These are phyloP conservation scores for Aplochiton taeniatus DNA, from an alignment of 2,797 vertebrate species.

Conservation along the genomic window DNA sequence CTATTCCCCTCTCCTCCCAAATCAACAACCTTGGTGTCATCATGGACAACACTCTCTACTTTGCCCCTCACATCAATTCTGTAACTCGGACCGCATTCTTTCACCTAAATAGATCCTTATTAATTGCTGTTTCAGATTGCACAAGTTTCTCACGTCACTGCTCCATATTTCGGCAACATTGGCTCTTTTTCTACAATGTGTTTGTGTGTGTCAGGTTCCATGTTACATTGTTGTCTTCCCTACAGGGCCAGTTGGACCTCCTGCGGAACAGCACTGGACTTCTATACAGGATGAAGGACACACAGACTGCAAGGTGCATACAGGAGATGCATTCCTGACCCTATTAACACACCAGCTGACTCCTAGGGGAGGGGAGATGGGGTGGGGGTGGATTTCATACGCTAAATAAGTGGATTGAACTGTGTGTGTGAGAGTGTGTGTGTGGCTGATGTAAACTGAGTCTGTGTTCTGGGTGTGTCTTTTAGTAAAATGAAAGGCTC, in stretches of 20 bases:
- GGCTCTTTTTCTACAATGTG: not conserved
- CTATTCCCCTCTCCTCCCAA: too few relatives aligned
- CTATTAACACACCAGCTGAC: not conserved
- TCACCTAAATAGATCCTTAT: too few relatives aligned
- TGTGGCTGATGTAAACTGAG: not conserved
- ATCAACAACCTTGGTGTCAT: too few relatives aligned
- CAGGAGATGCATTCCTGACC: not conserved
- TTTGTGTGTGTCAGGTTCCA: not conserved
- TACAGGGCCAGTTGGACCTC: conserved; percentile 92
- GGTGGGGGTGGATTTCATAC: too few relatives aligned
- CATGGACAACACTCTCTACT: too few relatives aligned
- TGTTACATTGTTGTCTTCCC: not conserved
- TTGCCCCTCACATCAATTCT: too few relatives aligned
- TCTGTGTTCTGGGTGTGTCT: conserved; percentile 15
- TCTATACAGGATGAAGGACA: conserved; percentile 91
- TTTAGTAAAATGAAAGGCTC: conserved; percentile 97
- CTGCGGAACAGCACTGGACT: conserved; percentile 90
- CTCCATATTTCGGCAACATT: not conserved
- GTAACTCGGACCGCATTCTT: too few relatives aligned
- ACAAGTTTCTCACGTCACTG: too few relatives aligned
- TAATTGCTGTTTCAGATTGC: too few relatives aligned
- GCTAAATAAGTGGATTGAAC: not conserved
- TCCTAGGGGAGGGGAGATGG: too few relatives aligned
- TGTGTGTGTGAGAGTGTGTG: not conserved
- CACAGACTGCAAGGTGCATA: conserved; percentile 83